These are phyloP conservation scores for Euclidia mi DNA, from an alignment of 2,888 invertebrate genomes.

Conservation along the genomic window DNA sequence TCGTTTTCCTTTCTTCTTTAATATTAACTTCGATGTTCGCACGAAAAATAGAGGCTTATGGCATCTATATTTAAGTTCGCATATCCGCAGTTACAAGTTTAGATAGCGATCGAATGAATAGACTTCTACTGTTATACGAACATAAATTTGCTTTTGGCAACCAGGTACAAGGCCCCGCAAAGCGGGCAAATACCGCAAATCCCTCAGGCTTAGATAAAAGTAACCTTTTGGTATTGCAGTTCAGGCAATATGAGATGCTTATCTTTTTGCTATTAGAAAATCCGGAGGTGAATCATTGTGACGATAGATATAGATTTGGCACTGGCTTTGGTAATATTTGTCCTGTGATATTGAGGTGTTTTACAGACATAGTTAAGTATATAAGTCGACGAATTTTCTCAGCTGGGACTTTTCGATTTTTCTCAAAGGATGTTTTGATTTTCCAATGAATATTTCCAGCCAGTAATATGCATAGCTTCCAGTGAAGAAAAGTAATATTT, in stretches of 20 bases:
- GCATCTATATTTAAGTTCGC: slow-evolving; percentile 2
- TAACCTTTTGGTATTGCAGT: slow-evolving; percentile 52
- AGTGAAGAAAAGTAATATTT: no score
- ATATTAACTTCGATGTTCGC: no score
- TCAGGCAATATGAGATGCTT: slow-evolving; percentile 52
- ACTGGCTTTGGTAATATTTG: background rate
- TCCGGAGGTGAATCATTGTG: slow-evolving; percentile 19
- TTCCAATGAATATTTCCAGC: no score
- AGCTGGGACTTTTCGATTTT: no score
- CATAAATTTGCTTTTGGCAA: slow-evolving; percentile 61
- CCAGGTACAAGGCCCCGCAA: slow-evolving; percentile 41
- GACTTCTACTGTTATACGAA: slow-evolving; percentile 45
- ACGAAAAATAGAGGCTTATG: slow-evolving; percentile 10
- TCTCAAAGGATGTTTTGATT: no score
- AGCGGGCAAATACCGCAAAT: slow-evolving; percentile 53
- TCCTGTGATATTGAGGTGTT: no score
- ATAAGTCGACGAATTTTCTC: no score
- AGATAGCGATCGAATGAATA: slow-evolving; percentile 47
- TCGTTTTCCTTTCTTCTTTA: no score
- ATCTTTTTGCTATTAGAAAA: slow-evolving; percentile 41
- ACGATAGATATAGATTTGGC: slow-evolving; percentile 1
- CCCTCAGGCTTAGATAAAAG: slow-evolving; percentile 56
- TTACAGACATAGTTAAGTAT: no score
- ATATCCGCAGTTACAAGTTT: slow-evolving; percentile 17
- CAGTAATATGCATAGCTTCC: no score